Evolutionary conservation across 2,797 vertebrate genomes (phyloP), one percentile per base, ranked within the genome.

Genomic region (Momotus momota): DNA sequence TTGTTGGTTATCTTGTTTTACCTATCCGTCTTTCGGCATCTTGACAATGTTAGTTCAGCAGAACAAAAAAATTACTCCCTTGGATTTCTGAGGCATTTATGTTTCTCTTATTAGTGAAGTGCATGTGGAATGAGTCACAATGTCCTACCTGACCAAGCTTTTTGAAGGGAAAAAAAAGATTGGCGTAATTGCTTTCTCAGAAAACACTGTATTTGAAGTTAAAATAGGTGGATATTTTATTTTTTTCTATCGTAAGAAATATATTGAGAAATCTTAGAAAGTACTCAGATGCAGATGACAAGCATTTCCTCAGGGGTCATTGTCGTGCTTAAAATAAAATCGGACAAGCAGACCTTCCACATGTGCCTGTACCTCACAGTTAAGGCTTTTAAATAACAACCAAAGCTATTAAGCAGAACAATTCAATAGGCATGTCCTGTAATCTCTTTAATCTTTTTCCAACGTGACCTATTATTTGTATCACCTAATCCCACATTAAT

Each of bases 401-500:
- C 20, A 61, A 11, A 93, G 20, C 66, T 78, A 77, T 91, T 89
- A 93, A 84, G 11, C 33, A 22, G 60, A 88, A 94, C 21, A 84
- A 94, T 51, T 86, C 52, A 79, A 43, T 41, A 93, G 66, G 51
- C 8, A 1, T 70, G 31, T 75, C 43, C 58, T 79, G 15, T 69
- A 88, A 91, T 96, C 60, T 86, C 69, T 94, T 86, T 94, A 75
- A 95, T 92, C 75, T 97, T 96, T 91, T 88, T 81, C 75, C 48
- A 81, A 15, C 41, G 48, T 90, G 77, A 84, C 62, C 90, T 86
- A 60, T 88, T 93, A 74, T 88, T 96, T 93, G 60, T 45, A 84
- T 46, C 85, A 79, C 87, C 82, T 87, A 96, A 97, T 94, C 88
- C 71, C 74, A 58, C 61, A 90, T 96, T 94, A 96, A 95, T 96